These are phyloP conservation scores for Anas bernieri DNA, from an alignment of 2,797 vertebrate species.

Conservation along the genomic window DNA sequence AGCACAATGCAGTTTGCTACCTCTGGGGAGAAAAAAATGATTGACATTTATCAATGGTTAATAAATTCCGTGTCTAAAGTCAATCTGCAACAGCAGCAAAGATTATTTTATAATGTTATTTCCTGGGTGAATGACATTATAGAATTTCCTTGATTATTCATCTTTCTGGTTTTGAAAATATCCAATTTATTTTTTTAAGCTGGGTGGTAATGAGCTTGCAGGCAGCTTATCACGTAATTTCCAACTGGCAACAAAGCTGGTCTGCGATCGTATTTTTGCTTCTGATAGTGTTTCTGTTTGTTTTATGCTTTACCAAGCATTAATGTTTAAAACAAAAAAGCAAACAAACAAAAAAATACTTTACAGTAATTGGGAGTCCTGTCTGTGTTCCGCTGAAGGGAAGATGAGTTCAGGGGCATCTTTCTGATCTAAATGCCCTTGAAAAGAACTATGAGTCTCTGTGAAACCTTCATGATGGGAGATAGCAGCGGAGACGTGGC, in stretches of 20 bases:
- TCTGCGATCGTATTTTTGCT: background rate
- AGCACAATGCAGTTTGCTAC: background rate
- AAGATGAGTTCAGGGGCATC: background rate
- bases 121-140: background rate
- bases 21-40: background rate
- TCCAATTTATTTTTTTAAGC: constrained; percentile 8
- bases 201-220: background rate
- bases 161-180: constrained; percentile 18
- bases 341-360: background rate
- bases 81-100: background rate
- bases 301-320: background rate
- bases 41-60: background rate
- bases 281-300: background rate
- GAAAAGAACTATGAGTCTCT: background rate
- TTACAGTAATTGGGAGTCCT: background rate
- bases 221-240: background rate
- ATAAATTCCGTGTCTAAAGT: background rate
- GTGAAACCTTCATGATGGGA: background rate
- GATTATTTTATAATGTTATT: background rate
- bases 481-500: background rate
- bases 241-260: background rate
- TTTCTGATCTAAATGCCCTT: background rate
- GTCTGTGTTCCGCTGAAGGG: background rate
- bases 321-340: background rate
- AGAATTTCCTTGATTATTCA: constrained; percentile 28